Base-by-base conservation (phyloP, 2,113 vertebrate species). In the Caloenas nicobarica region DNA sequence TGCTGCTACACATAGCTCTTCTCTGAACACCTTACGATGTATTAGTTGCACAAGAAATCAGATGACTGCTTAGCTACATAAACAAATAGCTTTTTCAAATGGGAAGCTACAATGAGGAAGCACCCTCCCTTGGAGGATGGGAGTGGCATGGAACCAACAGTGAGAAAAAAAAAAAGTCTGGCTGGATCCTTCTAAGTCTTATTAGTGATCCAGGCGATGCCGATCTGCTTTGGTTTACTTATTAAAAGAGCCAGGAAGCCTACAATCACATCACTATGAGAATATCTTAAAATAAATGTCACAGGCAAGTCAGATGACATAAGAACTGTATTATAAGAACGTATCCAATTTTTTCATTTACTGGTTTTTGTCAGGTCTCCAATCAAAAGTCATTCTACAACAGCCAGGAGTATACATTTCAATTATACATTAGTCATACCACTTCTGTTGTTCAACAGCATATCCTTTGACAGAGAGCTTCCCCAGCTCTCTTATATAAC, bases 111-210 rank as follows among this genome's bases (percentile, higher is more conserved):
- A 81, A 54, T 23, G 31, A 77, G 16, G 17, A 82, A 10, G 15
- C 6, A 26, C 28, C 4, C 7, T 53, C 13, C 46, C 58, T 62
- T 36, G 7, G 16, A 38, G 16, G 5, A 2, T 0, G 1, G 7
- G 11, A 7, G 3, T 11, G 2, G 22, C 31, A 50, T 8, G 3
- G 53, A 25, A 64, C 11, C 10, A 64, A 10, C 28, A 64, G 7
- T 50, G 31, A 76, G n/a, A 9, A 28, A 48, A 74, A 78, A 73
- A 0, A 2, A 12, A 26, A 53, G 6, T n/a, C n/a, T 50, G 13
- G 1, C 28, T 50, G 46, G 28, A 81, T 74, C 28, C 7, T 81
- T 89, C 28, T 1, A 10, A 50, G 10, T 16, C 18, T 74, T 61
- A 11, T 70, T 48, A 78, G 16, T 65, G 40, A 65, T 62, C 21